Conservation (phyloP, 2,797 vertebrate genomes). For the Tachyglossus aculeatus region DNA sequence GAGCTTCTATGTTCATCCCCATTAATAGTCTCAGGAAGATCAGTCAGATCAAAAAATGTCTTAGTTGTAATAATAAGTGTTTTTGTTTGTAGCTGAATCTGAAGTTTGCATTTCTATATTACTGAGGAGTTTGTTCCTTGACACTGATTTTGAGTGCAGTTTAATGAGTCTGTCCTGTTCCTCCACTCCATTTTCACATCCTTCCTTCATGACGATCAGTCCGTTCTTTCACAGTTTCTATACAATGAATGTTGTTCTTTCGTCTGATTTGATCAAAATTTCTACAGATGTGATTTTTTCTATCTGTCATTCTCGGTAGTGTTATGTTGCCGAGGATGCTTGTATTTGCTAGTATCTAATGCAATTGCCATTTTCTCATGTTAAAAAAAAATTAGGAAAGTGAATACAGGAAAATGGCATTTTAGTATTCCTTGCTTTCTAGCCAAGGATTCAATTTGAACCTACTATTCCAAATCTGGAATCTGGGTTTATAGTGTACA, state of each 20-base stretch:
- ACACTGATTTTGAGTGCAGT: neutral
- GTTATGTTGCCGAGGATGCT: too few species aligned
- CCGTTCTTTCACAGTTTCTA: neutral
- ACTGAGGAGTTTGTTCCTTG: neutral
- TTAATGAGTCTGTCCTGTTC: neutral
- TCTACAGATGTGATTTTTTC: neutral
- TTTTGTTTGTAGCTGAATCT: neutral
- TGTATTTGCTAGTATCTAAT: too few species aligned
- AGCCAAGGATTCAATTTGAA: neutral
- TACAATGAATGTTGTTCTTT: neutral
- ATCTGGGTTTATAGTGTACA: neutral
- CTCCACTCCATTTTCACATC: neutral
- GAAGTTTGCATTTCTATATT: neutral
- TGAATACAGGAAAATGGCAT: neutral
- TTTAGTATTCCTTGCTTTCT: neutral
- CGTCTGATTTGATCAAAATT: neutral
- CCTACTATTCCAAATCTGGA: neutral
- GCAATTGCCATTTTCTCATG: too few species aligned
- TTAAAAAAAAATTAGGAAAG: too few species aligned
- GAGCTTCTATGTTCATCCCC: neutral
- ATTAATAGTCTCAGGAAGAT: neutral
- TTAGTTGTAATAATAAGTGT: neutral
- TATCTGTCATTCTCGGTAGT: too few species aligned
- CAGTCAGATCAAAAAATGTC: neutral
- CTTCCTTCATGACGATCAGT: conserved; percentile 6